phyloP scores from a whole-genome alignment of 2,888 invertebrate genomes.

The Orthosia incerta region DNA sequence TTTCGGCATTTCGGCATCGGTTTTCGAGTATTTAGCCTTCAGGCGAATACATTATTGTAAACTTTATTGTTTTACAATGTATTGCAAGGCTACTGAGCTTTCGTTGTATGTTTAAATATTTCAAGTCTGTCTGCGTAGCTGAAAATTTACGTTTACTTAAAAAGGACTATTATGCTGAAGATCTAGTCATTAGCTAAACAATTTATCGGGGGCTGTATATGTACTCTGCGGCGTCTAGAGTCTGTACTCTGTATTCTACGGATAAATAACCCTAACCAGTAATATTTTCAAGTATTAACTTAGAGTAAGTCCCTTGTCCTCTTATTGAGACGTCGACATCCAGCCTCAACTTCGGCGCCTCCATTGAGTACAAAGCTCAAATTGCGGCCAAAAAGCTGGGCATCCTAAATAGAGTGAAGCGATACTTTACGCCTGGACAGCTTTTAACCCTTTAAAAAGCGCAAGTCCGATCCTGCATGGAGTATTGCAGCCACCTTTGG shows the following conservation, averaged over 20 bases:
- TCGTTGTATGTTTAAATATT: slow-evolving; percentile 17
- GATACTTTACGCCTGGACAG: too few relatives aligned
- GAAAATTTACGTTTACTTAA: not conserved
- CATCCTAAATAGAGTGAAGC: too few relatives aligned
- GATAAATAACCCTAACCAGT: too few relatives aligned
- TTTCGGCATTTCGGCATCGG: slow-evolving; percentile 56
- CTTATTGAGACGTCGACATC: slow-evolving; percentile 53
- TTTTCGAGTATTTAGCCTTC: slow-evolving; percentile 62
- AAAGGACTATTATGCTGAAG: not conserved
- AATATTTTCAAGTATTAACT: not conserved
- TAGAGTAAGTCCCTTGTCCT: not conserved
- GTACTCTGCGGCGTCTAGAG: not conserved
- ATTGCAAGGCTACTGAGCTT: slow-evolving; percentile 27
- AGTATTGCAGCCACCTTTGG: too few relatives aligned
- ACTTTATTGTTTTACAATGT: slow-evolving; percentile 64
- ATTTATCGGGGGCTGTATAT: not conserved
- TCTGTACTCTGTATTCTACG: not conserved
- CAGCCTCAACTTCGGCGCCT: too few relatives aligned
- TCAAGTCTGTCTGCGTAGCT: not conserved
- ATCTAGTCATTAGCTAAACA: not conserved
- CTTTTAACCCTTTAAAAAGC: too few relatives aligned
- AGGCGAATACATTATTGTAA: slow-evolving; percentile 62
- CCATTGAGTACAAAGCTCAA: too few relatives aligned
- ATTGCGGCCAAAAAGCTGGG: too few relatives aligned
- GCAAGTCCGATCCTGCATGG: too few relatives aligned